Percentiles rank a stretch among this genome's conserved stretches.
phyloP scores from a whole-genome alignment of 2,888 invertebrate genomes.

The Diarsia mendica region DNA sequence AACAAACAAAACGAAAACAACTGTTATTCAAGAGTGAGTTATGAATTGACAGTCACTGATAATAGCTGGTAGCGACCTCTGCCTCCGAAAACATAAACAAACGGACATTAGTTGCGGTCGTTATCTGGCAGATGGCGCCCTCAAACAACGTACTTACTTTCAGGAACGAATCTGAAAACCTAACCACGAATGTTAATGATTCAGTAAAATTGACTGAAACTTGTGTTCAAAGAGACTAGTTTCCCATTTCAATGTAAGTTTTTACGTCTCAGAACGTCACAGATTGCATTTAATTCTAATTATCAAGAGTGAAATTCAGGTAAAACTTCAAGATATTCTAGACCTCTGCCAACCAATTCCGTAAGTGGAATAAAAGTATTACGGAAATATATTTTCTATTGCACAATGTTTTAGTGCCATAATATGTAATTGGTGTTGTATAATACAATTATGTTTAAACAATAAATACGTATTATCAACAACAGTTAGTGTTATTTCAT shows the following conservation, averaged over 20 bases:
- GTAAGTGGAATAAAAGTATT: constrained; percentile 21
- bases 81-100: constrained; percentile 28
- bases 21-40: constrained; percentile 1
- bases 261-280: constrained; percentile 8
- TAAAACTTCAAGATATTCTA: constrained; percentile 19
- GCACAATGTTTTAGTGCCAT: constrained; percentile 5
- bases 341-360: constrained; percentile 35
- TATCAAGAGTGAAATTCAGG: constrained; percentile 28
- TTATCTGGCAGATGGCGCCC: constrained; percentile 55
- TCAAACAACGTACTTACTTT: constrained; percentile 5
- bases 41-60: constrained; percentile 20
- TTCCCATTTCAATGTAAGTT: constrained; percentile 11
- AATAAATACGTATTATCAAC: neutral
- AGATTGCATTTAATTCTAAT: constrained; percentile 38
- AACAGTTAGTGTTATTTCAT: neutral
- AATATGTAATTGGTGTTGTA: neutral
- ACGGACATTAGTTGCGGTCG: constrained; percentile 17
- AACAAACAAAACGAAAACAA: constrained; percentile 16
- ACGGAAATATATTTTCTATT: constrained; percentile 15
- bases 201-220: constrained; percentile 6
- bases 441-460: neutral
- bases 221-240: constrained; percentile 2
- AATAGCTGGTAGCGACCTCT: constrained; percentile 52
- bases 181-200: constrained; percentile 1
- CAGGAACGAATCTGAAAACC: neutral